phyloP scores from a whole-genome alignment of 1,140 invertebrate genomes.

The Dendrolimus kikuchii region DNA sequence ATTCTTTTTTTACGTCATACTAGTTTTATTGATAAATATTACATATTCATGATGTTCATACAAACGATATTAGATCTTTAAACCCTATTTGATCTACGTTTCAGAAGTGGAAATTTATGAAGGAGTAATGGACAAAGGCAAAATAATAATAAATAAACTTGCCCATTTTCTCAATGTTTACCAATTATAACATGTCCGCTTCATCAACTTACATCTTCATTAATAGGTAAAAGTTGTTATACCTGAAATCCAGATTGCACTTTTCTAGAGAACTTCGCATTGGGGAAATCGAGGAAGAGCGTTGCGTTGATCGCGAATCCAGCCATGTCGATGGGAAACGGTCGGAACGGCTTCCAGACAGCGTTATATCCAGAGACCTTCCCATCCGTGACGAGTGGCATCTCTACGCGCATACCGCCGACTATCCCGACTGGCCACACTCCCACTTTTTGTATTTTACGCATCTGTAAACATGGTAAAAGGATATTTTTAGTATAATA shows the following conservation, averaged over 20 bases:
- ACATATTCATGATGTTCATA: too few relatives aligned
- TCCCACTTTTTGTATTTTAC: constrained; percentile 88
- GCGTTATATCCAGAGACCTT: constrained; percentile 89
- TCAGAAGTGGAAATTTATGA: too few relatives aligned
- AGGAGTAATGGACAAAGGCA: too few relatives aligned
- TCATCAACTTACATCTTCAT: not conserved
- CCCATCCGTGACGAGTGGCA: constrained; percentile 80
- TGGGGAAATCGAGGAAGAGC: constrained; percentile 82
- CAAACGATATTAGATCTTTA: too few relatives aligned
- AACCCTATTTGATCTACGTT: too few relatives aligned
- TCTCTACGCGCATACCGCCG: constrained; percentile 90
- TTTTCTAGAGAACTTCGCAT: constrained; percentile 87
- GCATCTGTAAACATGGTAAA: constrained; percentile 74
- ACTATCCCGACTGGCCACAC: constrained; percentile 98
- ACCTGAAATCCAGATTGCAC: constrained; percentile 89
- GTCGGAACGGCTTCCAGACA: constrained; percentile 89
- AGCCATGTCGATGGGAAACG: constrained; percentile 98
- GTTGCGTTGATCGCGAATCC: constrained; percentile 95
- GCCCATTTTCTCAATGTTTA: too few relatives aligned
- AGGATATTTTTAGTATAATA: not conserved
- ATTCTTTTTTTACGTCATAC: too few relatives aligned
- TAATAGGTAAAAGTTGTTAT: constrained; percentile 5
- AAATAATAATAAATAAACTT: too few relatives aligned
- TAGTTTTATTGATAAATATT: too few relatives aligned
- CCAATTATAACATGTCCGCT: too few relatives aligned